A percentile compares a stretch with the other conserved stretches of the same genome.
Conservation (phyloP, 2,797 vertebrate species). For the Enteromius trimaculatus region DNA sequence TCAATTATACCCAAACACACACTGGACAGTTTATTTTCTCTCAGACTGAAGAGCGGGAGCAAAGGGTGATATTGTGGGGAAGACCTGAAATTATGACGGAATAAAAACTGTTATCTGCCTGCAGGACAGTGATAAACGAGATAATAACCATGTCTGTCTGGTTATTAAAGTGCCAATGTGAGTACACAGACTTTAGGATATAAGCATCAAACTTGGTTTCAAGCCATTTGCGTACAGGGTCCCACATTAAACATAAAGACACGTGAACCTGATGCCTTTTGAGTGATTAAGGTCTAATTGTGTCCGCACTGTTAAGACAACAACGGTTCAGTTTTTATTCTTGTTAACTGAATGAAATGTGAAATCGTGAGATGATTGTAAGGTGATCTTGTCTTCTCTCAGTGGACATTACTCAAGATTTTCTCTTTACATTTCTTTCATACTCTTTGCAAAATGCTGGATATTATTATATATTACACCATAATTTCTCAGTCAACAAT, state of each 20-base stretch:
- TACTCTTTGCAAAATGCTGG: constrained; percentile 14
- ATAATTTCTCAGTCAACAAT: not conserved
- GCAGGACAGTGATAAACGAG: not conserved
- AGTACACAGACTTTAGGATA: not conserved
- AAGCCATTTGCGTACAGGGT: not conserved
- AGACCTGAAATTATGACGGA: not conserved
- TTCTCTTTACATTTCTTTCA: not conserved
- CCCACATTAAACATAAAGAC: constrained; percentile 13
- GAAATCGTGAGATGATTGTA: constrained; percentile 38
- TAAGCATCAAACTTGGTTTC: not conserved
- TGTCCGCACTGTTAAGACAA: constrained; percentile 13
- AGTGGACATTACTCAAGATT: not conserved
- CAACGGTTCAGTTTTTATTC: not conserved
- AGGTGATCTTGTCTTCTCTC: constrained; percentile 28
- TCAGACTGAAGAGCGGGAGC: not conserved
- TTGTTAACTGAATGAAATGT: not conserved
- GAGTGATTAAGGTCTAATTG: constrained; percentile 15
- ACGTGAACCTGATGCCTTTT: constrained; percentile 37
- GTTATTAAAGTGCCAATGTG: constrained; percentile 8
- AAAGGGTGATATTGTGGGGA: not conserved
- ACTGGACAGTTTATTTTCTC: not conserved
- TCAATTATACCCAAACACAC: constrained; percentile 40
- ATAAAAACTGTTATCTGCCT: not conserved
- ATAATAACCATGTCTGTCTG: not conserved
- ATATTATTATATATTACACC: not conserved